Percentiles rank a stretch among this genome's conserved stretches.
Conservation (phyloP, 2,113 vertebrate species). For the Balaeniceps rex region DNA sequence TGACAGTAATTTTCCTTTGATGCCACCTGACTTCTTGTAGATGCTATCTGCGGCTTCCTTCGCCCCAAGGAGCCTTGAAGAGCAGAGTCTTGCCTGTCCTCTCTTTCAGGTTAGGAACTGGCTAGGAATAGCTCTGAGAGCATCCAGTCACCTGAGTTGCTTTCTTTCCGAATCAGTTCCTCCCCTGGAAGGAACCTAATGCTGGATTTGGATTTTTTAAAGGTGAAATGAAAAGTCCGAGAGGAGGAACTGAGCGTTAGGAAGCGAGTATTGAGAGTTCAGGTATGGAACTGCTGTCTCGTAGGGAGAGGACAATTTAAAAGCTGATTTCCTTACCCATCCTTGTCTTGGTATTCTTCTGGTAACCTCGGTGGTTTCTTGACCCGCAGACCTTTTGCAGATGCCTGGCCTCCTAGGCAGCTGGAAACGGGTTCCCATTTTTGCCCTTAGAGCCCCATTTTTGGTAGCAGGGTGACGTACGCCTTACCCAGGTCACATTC, state of each 20-base stretch:
- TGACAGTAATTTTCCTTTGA: neutral
- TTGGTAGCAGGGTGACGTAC: neutral
- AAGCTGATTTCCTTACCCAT: neutral
- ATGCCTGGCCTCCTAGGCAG: neutral
- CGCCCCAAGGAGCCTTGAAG: neutral
- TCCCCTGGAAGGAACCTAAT: neutral
- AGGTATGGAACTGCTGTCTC: neutral
- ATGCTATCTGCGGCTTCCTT: neutral
- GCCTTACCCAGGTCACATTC: neutral
- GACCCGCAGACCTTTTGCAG: neutral
- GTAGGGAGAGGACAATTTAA: neutral
- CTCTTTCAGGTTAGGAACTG: neutral
- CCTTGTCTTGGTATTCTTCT: neutral
- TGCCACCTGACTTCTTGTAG: neutral
- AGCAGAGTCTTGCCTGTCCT: neutral
- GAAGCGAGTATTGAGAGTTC: neutral
- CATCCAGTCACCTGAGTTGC: neutral
- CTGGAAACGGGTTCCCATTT: neutral
- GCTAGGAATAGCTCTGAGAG: neutral
- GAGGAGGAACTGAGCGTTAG: neutral
- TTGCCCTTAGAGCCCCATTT: accelerated
- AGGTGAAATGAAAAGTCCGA: neutral
- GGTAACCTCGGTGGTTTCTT: neutral
- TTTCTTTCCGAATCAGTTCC: neutral
- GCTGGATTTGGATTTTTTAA: neutral